Conservation (phyloP, 1,140 invertebrate genomes). For the Geopemphigus sp. region DNA sequence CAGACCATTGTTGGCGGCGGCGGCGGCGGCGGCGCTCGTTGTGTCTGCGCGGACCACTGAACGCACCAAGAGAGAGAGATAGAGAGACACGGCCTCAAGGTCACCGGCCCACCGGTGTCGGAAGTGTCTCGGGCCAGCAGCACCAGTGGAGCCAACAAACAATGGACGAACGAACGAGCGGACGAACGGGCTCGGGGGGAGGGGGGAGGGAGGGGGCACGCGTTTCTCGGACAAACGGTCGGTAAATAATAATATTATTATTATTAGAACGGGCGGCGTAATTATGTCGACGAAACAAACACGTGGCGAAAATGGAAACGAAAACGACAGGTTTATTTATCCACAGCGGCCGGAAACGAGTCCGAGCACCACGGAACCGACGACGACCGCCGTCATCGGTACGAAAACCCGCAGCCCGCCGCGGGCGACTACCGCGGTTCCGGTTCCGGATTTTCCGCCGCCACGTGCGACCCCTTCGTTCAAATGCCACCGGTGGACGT, state of each 20-base stretch:
- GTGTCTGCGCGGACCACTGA: constrained; percentile 2
- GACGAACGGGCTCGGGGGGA: not conserved
- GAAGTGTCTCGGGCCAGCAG: constrained; percentile 42
- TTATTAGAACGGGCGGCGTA: too few species aligned
- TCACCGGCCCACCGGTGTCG: constrained; percentile 30
- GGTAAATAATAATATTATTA: too few species aligned
- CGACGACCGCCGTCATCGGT: too few species aligned
- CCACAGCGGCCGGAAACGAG: not conserved
- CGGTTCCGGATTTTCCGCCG: constrained; percentile 36
- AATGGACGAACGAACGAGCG: constrained; percentile 9
- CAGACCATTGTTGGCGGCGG: not conserved
- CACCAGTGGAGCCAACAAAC: constrained; percentile 42
- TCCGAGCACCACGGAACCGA: not conserved
- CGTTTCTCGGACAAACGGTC: too few species aligned
- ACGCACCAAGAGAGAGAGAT: not conserved
- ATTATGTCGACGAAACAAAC: too few species aligned
- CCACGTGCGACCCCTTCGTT: constrained; percentile 32
- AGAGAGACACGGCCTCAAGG: constrained; percentile 19
- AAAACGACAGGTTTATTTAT: too few species aligned
- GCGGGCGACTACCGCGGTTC: not conserved
- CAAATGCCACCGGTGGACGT: too few species aligned
- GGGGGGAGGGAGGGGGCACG: too few species aligned
- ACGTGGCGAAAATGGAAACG: too few species aligned
- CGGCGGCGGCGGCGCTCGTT: not conserved
- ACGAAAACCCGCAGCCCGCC: too few species aligned